Evolutionary conservation across 1,140 invertebrate genomes (phyloP).

Genomic region (Muscidifurax raptorellus): DNA sequence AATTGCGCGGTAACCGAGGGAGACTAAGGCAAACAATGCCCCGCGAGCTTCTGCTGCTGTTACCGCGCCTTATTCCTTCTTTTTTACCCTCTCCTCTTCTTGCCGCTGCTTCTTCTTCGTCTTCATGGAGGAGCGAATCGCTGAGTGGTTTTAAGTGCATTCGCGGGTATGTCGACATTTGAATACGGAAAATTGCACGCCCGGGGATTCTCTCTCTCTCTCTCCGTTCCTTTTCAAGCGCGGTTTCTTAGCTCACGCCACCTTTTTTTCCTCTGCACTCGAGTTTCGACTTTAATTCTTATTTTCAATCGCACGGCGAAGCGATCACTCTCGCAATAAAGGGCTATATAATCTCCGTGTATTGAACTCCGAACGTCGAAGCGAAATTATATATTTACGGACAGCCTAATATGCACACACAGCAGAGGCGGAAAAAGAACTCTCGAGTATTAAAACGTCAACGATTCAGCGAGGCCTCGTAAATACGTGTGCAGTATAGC

Average conservation of each 20-base stretch:
- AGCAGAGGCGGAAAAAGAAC: slow-evolving; percentile 27
- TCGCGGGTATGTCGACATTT: slow-evolving; percentile 33
- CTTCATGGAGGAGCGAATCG: not conserved
- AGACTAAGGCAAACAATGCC: slow-evolving; percentile 48
- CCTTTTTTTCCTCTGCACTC: not conserved
- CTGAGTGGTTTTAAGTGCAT: slow-evolving; percentile 24
- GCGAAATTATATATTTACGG: no score
- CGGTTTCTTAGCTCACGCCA: not conserved
- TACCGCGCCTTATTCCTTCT: slow-evolving; percentile 11
- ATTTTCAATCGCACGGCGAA: no score
- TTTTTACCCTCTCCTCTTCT: not conserved
- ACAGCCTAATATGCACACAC: no score
- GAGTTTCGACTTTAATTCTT: not conserved
- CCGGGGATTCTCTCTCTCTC: not conserved
- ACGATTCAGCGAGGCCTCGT: slow-evolving; percentile 51
- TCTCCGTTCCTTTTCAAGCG: not conserved
- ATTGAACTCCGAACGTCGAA: no score
- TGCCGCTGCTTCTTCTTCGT: not conserved
- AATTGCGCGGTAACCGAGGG: slow-evolving; percentile 48
- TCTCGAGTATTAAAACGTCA: slow-evolving; percentile 45
- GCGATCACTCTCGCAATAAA: no score
- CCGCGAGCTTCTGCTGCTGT: not conserved
- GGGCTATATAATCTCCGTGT: no score
- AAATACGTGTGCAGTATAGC: slow-evolving; percentile 46
- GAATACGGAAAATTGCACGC: slow-evolving; percentile 8